Percentiles rank a stretch among this genome's conserved stretches.
phyloP scores from a whole-genome alignment of 2,113 vertebrate genomes.

The Megatriorchis doriae region DNA sequence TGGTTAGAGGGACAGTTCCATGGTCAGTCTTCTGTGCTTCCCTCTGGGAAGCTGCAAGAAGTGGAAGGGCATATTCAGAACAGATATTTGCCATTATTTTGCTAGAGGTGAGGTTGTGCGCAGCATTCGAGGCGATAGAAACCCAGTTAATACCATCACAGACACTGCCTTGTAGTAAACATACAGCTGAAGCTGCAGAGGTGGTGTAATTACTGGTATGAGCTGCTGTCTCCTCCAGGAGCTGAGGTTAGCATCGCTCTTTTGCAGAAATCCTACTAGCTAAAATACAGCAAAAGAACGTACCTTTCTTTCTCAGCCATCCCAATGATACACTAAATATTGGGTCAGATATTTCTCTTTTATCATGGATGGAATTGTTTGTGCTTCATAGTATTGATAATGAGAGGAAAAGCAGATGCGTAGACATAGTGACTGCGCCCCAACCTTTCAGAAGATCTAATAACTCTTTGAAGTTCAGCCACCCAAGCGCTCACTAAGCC shows the following conservation, averaged over 20 bases:
- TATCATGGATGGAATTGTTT: background rate
- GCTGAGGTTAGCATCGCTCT: fast-evolving
- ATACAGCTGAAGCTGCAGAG: background rate
- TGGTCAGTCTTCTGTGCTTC: background rate
- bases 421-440: background rate
- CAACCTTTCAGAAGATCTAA: background rate
- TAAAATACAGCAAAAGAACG: background rate
- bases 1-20: background rate
- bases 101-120: background rate
- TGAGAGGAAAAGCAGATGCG: background rate
- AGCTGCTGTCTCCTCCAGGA: background rate
- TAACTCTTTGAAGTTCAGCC: background rate
- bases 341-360: background rate
- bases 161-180: background rate
- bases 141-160: too few relatives aligned
- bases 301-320: background rate
- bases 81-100: background rate
- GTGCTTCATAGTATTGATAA: background rate
- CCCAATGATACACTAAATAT: background rate
- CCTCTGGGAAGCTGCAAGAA: background rate
- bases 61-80: background rate
- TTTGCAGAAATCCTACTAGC: background rate
- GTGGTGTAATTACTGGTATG: background rate
- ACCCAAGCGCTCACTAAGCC: background rate
- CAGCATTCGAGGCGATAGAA: background rate